Evolutionary conservation across 23 tunicate genomes (phyloP).

Genomic region (Diplosoma virens): DNA sequence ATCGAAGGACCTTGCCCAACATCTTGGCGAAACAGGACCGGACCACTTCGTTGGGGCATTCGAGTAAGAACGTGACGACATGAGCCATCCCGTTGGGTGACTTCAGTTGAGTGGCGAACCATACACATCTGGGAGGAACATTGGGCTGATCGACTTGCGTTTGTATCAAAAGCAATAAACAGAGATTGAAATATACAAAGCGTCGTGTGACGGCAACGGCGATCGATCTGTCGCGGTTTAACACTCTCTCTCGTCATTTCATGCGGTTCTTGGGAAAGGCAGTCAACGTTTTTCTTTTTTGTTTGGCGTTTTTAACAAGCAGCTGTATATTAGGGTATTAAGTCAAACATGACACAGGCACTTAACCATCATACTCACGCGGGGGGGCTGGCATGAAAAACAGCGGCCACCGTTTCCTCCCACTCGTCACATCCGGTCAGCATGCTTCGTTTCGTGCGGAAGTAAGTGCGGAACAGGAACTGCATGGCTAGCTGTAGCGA

Average conservation of each 20-base stretch:
- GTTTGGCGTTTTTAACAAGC: too few relatives aligned
- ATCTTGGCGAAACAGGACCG: constrained; percentile 52
- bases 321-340: too few relatives aligned
- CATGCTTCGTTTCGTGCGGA: constrained; percentile 55
- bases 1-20: constrained; percentile 41
- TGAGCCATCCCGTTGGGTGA: constrained; percentile 45
- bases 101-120: constrained; percentile 66
- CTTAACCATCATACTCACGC: constrained; percentile 68
- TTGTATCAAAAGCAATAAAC: too few relatives aligned
- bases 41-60: constrained; percentile 73
- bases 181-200: too few relatives aligned
- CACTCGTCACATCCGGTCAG: constrained; percentile 47
- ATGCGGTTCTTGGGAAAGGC: too few relatives aligned
- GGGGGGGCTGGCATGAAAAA: constrained; percentile 55
- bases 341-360: too few relatives aligned
- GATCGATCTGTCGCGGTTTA: too few relatives aligned
- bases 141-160: background rate
- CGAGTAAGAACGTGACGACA: constrained; percentile 67
- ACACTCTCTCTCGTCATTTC: too few relatives aligned
- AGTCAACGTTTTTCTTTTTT: too few relatives aligned
- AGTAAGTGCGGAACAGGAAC: constrained; percentile 76
- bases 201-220: too few relatives aligned
- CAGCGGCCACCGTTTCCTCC: constrained; percentile 34
- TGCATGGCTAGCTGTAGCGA: constrained; percentile 67
- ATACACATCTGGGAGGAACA: constrained; percentile 43